Evolutionary conservation across 2,797 vertebrate species (phyloP).

Genomic region (Typhlichthys subterraneus): DNA sequence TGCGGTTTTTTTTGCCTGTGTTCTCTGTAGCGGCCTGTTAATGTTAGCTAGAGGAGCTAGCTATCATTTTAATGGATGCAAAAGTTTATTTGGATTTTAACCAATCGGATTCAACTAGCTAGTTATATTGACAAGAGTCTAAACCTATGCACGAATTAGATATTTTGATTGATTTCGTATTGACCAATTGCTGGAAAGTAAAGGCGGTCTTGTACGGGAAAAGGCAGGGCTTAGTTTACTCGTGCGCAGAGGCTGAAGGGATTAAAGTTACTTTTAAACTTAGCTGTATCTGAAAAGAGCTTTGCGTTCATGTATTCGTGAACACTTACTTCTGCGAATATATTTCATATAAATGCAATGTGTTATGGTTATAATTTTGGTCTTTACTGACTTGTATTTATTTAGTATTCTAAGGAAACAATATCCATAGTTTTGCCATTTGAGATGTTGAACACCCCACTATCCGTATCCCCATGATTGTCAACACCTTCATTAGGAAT

Average conservation of each 20-base stretch:
- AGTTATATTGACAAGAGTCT: slow-evolving; percentile 60
- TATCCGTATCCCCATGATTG: slow-evolving; percentile 61
- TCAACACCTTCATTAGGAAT: slow-evolving; percentile 75
- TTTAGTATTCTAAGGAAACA: slow-evolving; percentile 40
- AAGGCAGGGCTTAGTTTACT: slow-evolving; percentile 68
- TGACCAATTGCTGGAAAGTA: slow-evolving; percentile 60
- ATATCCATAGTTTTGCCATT: slow-evolving; percentile 66
- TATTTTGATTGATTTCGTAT: slow-evolving; percentile 53
- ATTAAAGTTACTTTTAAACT: slow-evolving; percentile 49
- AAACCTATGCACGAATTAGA: slow-evolving; percentile 34
- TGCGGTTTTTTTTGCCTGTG: slow-evolving; percentile 19
- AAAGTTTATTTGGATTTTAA: slow-evolving; percentile 67
- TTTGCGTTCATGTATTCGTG: too few relatives aligned
- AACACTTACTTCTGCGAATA: neutral
- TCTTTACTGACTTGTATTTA: neutral
- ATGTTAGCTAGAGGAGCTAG: slow-evolving; percentile 66
- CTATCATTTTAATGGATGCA: slow-evolving; percentile 61
- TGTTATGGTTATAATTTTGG: slow-evolving; percentile 19
- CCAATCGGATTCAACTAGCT: slow-evolving; percentile 58
- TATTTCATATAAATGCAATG: slow-evolving; percentile 18
- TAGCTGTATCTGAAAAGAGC: slow-evolving; percentile 24
- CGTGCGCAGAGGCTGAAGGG: slow-evolving; percentile 56
- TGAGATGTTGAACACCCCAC: slow-evolving; percentile 54
- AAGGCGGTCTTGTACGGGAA: slow-evolving; percentile 82
- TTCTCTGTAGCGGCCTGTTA: slow-evolving; percentile 62